Evolutionary conservation across 2,888 invertebrate genomes (phyloP).

Genomic region (Fragum whitleyi): DNA sequence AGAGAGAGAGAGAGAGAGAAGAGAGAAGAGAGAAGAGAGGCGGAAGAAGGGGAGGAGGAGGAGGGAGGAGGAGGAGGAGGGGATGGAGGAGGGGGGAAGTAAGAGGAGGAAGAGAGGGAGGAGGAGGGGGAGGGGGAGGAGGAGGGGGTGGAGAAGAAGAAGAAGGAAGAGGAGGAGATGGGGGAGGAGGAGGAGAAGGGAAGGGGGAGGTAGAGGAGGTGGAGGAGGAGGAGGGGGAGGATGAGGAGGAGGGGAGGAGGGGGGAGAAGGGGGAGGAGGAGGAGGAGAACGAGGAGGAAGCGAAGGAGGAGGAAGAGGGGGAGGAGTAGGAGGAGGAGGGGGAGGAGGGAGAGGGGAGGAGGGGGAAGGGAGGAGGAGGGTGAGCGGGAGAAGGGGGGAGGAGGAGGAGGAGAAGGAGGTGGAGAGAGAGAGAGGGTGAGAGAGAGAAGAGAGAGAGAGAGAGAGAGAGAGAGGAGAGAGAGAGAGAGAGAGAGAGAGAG

Average conservation of each 20-base stretch:
- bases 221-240: not conserved
- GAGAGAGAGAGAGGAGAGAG: not conserved
- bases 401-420: not conserved
- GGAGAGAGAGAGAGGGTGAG: too few relatives aligned
- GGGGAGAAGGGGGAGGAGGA: not conserved
- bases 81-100: too few relatives aligned
- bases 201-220: not conserved
- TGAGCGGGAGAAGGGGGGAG: not conserved
- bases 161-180: too few relatives aligned
- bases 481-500: not conserved
- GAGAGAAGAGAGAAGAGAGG: not conserved
- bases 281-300: not conserved
- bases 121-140: not conserved
- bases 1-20: not conserved
- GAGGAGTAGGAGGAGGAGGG: too few relatives aligned
- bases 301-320: not conserved
- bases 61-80: not conserved
- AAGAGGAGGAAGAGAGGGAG: not conserved
- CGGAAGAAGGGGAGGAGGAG: not conserved
- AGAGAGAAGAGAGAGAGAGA: too few relatives aligned
- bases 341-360: not conserved
- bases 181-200: not conserved
- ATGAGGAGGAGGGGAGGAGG: not conserved
- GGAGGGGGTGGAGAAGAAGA: too few relatives aligned
- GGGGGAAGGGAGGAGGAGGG: not conserved